Evolutionary conservation across 2,797 vertebrate species (phyloP), one percentile per base, ranked within the genome.

Genomic region (Eleutherodactylus coqui): DNA sequence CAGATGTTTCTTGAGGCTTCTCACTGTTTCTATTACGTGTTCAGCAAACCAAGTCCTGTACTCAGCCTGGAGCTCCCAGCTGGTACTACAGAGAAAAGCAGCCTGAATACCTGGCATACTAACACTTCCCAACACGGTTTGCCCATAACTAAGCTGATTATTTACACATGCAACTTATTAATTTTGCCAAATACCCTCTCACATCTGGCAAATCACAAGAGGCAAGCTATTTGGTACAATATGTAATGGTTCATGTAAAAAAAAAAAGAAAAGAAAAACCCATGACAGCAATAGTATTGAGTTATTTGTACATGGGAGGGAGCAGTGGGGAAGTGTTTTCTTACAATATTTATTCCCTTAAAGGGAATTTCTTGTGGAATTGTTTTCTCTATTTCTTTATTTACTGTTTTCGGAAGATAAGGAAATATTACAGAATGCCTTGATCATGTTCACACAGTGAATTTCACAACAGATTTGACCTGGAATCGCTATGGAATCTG

Each of bases 1-100:
- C 47, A 87, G 60, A 16, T 75, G 41, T 55, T 85, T 87, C 75
- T 60, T 58, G 78, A 70, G 85, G 79, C 36, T 60, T 82, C 85
- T 82, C 60, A 47, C 72, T 43, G 85, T 85, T 82, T 36, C 51
- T 75, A 67, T 53, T 73, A 78, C 49, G 84, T 80, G 82, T 72
- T 73, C 81, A 62, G 78, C 47, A 84, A 81, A 86, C 83, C 60
- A 85, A 86, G 47, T 87, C 38, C 49, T 62, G 67, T 32, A 78
- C 29, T 47, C 55, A 84, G 7, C 17, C 29, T 77, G 32, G 24
- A 77, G 32, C 58, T 67, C 29, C 73, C 38, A 77, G 83, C 83
- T 84, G 29, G 29, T 77, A 41, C 32, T 51, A 38, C 55, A 58
- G 27, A 77, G 55, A 43, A 41, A 32, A 55, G 53, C 49, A 36